These are phyloP conservation scores for Bufotes viridis DNA, from an alignment of 2,797 vertebrate genomes.

Conservation along the genomic window DNA sequence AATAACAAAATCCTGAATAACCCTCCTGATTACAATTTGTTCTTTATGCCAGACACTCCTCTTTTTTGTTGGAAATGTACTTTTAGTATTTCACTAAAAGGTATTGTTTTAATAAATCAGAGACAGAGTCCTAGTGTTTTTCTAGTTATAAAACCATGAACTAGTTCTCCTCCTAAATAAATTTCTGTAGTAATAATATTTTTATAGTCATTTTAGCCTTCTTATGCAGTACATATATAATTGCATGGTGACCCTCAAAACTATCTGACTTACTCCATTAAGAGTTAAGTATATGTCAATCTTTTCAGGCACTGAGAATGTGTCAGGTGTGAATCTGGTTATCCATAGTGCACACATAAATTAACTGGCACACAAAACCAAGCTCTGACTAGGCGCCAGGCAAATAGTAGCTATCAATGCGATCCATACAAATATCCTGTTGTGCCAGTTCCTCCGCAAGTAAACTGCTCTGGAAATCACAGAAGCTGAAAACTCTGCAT, in stretches of 20 bases:
- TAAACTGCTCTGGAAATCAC: constrained; percentile 45
- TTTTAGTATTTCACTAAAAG: too few relatives aligned
- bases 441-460: constrained; percentile 44
- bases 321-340: constrained; percentile 53
- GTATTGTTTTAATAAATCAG: too few relatives aligned
- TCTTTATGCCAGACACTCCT: too few relatives aligned
- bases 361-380: constrained; percentile 46
- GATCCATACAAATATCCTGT: constrained; percentile 39
- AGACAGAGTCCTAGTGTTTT: too few relatives aligned
- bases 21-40: too few relatives aligned
- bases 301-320: constrained; percentile 31
- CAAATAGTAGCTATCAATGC: constrained; percentile 51
- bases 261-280: neutral
- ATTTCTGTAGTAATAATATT: too few relatives aligned
- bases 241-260: neutral
- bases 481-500: constrained; percentile 44
- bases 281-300: neutral
- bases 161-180: too few relatives aligned
- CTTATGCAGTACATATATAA: neutral
- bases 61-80: too few relatives aligned
- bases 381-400: constrained; percentile 30
- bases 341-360: constrained; percentile 39
- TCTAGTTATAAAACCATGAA: too few relatives aligned
- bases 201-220: neutral
- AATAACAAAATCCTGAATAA: too few relatives aligned